phyloP scores from a whole-genome alignment of 2,888 invertebrate genomes.

The Oscheius myriophilus region DNA sequence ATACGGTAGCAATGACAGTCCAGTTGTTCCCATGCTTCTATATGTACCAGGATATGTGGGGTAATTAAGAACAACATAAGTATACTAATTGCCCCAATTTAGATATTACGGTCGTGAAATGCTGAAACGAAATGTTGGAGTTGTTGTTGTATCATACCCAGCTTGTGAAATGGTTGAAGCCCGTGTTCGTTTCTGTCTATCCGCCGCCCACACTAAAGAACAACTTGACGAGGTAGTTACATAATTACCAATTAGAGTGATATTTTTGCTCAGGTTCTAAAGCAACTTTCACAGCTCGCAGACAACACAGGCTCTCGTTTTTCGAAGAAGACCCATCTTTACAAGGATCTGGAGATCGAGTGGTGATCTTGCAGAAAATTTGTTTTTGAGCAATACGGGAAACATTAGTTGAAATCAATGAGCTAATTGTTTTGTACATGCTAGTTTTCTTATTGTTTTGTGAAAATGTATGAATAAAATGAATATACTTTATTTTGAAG shows the following conservation, averaged over 20 bases:
- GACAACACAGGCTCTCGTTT: slow-evolving; percentile 55
- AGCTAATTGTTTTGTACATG: slow-evolving; percentile 5
- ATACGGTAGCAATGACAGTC: slow-evolving; percentile 91
- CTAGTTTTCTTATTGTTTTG: background rate
- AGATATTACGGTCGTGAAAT: slow-evolving; percentile 87
- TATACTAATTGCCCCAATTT: slow-evolving; percentile 54
- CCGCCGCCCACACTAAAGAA: slow-evolving; percentile 90
- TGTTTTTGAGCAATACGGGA: background rate
- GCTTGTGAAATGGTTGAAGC: slow-evolving; percentile 93
- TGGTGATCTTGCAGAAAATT: slow-evolving; percentile 43
- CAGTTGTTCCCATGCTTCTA: slow-evolving; percentile 93
- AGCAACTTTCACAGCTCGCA: slow-evolving; percentile 59
- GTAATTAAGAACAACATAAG: slow-evolving; percentile 72
- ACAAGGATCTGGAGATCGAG: slow-evolving; percentile 59
- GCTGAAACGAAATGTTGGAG: slow-evolving; percentile 81
- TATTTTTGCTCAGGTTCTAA: slow-evolving; percentile 41
- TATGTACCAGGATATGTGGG: slow-evolving; percentile 94
- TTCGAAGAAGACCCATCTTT: slow-evolving; percentile 61
- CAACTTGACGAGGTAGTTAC: slow-evolving; percentile 80
- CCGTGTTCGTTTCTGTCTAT: slow-evolving; percentile 87
- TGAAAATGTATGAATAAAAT: background rate
- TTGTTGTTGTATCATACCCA: slow-evolving; percentile 96
- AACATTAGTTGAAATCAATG: background rate
- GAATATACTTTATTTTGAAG: slow-evolving; percentile 1
- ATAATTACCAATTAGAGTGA: background rate